Evolutionary conservation across 2,113 vertebrate genomes (phyloP).

Genomic region (Pteropus alecto): DNA sequence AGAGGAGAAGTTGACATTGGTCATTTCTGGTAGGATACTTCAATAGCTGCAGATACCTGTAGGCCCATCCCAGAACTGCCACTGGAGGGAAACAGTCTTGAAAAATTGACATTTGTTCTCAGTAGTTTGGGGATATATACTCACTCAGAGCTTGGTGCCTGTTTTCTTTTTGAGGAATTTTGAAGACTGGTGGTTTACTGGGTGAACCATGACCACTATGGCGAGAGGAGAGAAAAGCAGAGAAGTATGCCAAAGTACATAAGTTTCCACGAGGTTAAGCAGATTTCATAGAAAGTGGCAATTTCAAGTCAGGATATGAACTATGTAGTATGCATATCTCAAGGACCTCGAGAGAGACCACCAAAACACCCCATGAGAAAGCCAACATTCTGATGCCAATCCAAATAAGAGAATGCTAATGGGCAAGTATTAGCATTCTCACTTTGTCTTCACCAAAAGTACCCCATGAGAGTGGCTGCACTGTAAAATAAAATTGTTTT

Average conservation of each 20-base stretch:
- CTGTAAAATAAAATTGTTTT: neutral
- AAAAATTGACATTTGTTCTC: neutral
- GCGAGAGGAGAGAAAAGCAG: neutral
- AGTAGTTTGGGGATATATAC: neutral
- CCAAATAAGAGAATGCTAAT: neutral
- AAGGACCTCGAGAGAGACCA: neutral
- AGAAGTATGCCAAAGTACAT: neutral
- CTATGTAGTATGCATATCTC: neutral
- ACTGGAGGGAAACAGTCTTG: neutral
- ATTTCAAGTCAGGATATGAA: neutral
- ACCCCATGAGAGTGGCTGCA: neutral
- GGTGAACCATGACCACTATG: neutral
- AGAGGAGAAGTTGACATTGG: neutral
- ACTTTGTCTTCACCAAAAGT: neutral
- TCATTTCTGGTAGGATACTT: neutral
- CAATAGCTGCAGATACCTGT: neutral
- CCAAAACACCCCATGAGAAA: neutral
- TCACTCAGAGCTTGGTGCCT: fast-evolving
- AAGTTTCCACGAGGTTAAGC: neutral
- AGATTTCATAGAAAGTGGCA: neutral
- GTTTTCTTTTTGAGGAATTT: neutral
- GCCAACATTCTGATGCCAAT: neutral
- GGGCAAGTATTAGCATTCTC: neutral
- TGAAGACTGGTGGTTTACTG: neutral
- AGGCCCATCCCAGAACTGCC: neutral